Evolutionary conservation across 2,888 invertebrate genomes (phyloP).

Genomic region (Zhengitettix transpicula): DNA sequence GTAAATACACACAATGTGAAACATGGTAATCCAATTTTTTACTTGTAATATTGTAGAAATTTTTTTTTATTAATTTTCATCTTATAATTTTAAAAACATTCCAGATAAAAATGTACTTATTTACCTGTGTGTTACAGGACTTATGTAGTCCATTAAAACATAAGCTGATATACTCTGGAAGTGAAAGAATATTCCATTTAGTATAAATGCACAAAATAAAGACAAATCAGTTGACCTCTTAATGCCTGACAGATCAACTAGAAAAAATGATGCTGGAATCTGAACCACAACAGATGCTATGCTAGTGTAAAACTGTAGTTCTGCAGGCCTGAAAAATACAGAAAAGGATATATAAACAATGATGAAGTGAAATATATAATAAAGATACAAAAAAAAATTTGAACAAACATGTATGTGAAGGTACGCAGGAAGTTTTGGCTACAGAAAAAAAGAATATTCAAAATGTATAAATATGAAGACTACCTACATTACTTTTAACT

Average conservation of each 20-base stretch:
- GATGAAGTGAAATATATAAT: no score
- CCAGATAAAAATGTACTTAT: neutral
- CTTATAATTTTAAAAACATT: neutral
- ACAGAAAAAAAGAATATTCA: no score
- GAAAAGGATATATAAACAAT: neutral
- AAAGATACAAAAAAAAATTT: neutral
- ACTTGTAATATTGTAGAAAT: neutral
- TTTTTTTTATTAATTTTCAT: constrained; percentile 3
- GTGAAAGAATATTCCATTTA: constrained; percentile 62
- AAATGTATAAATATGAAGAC: no score
- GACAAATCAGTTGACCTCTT: constrained; percentile 27
- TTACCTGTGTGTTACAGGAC: constrained; percentile 63
- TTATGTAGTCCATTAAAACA: constrained; percentile 62
- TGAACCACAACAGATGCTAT: constrained; percentile 54
- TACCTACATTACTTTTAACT: no score
- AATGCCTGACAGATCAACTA: constrained; percentile 41
- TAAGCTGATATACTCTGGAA: constrained; percentile 67
- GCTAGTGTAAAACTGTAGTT: constrained; percentile 63
- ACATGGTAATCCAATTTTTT: no score
- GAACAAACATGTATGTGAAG: neutral
- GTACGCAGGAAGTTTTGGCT: no score
- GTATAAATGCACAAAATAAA: constrained; percentile 37
- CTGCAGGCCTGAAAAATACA: constrained; percentile 34
- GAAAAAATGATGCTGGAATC: constrained; percentile 47
- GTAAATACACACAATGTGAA: no score